Base-by-base conservation (phyloP, 2,888 invertebrate species). In the Steinernema hermaphroditum region DNA sequence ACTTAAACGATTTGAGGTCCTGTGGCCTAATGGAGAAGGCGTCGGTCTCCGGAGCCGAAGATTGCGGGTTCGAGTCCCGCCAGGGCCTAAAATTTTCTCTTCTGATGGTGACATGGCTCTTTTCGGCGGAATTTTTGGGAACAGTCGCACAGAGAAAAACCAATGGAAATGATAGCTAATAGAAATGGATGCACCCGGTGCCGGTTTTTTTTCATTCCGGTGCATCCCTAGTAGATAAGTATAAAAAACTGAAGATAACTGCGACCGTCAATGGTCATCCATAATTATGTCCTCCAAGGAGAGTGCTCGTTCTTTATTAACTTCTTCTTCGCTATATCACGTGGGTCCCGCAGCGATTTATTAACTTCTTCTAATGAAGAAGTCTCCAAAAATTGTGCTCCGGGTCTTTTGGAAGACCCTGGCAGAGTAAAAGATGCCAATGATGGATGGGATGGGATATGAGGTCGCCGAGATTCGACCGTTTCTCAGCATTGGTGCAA, bases 1-100 rank as follows among this genome's bases (percentile, higher is more conserved):
- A 12, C 6, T 4, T 12, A 12, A 4, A 4, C 37, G 37, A 12
- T 12, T 22, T 27, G 19, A 24, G 74, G 72, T 50, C 74, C 72
- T 72, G 72, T 75, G 75, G 75, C 76, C 68, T 69, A 75, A 75
- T 75, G 75, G 75, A 75, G 44, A 75, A 74, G 68, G 75, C 75
- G 75, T 75, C 75, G 68, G 75, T 69, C 75, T 76, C 75, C 75
- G 72, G 75, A 75, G 50, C 75, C 68, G 75, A 75, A 75, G 75
- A 74, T 72, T 75, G 75, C 68, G 75, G 75, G 75, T 75, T 75
- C 75, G 75, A 75, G 75, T 75, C 75, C 75, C 75, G 68, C 75
- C 70, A 71, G 75, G 75, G 62, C 68, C 75, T 68, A 19, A 34
- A 16, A 2, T 32, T 27, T 68, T 76, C 76, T 74, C 76, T 76